Evolutionary conservation across 2,113 vertebrate genomes (phyloP), one percentile per base, ranked within the genome.

Genomic region (Oreochromis niloticus): DNA sequence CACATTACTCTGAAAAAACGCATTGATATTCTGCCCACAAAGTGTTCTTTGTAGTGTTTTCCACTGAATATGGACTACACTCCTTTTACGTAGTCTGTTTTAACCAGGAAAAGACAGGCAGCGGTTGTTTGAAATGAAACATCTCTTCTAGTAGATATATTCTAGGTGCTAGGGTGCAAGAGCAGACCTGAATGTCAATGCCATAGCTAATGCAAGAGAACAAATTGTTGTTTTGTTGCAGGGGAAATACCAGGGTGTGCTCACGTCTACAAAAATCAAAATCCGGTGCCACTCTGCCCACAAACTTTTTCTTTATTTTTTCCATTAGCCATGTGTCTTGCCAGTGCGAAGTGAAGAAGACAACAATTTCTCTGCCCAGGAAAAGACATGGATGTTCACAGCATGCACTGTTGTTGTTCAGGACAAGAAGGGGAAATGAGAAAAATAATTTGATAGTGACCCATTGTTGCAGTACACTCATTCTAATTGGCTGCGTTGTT

Each of bases 11-110:
- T 88, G 80, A 63, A 73, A 89, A 75, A 86, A 61, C n/a, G 32
- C 90, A 95, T 95, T 95, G 92, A 94, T 93, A 94, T 95, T 94
- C 94, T 84, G 46, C 66, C 59, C 75, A 81, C 85, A 89, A 88
- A 90, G 48, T 89, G 61, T 83, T 93, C 71, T 82, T 86, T 80
- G 46, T 89, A 81, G 91, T 93, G 84, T 88, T 92, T 88, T 86
- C 87, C 92, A 92, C 95, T 94, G 81, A 89, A 93, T 93, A 91
- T 80, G 84, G 88, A 93, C 82, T 61, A 87, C 48, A 82, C 27
- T 80, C 30, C 66, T 27, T 82, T 63, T 88, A 39, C 83, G 34
- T 78, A 12, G 68, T 57, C 84, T 86, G 75, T 85, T 81, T 92
- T 86, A 82, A 66, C 78, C 7, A n/a, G 48, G 48, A 52, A 86